Conservation (phyloP, 2,888 invertebrate genomes). For the Malachius bipustulatus region DNA sequence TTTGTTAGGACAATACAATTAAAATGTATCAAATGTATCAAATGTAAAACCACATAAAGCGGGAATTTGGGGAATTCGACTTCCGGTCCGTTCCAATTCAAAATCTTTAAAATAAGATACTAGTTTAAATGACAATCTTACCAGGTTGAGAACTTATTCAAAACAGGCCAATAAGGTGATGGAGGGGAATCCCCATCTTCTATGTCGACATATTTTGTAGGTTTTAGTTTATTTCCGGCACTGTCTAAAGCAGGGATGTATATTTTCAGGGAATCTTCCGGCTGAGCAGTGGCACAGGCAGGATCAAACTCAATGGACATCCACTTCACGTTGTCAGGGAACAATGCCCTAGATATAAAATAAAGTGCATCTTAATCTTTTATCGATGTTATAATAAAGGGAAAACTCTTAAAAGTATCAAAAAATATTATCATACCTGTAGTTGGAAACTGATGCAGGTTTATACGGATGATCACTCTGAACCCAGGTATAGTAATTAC, state of each 20-base stretch:
- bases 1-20: neutral
- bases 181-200: conserved; percentile 31
- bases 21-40: neutral
- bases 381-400: too few species aligned
- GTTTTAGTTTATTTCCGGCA: conserved; percentile 14
- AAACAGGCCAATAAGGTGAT: conserved; percentile 49
- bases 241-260: conserved; percentile 45
- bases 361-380: neutral
- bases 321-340: conserved; percentile 83
- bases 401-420: neutral
- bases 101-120: too few species aligned
- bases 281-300: conserved; percentile 82
- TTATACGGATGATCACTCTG: conserved; percentile 97
- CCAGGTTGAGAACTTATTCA: conserved; percentile 52
- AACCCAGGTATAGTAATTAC: conserved; percentile 79
- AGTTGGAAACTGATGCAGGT: conserved; percentile 73
- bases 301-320: conserved; percentile 88
- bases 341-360: conserved; percentile 35
- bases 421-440: conserved; percentile 43
- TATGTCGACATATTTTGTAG: conserved; percentile 23
- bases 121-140: conserved; percentile 21
- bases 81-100: too few species aligned
- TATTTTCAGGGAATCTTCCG: conserved; percentile 76
- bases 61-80: too few species aligned
- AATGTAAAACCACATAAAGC: conserved; percentile 4